These are phyloP conservation scores for Caenorhabditis sp. DNA, from an alignment of 2,888 invertebrate species.

Conservation along the genomic window DNA sequence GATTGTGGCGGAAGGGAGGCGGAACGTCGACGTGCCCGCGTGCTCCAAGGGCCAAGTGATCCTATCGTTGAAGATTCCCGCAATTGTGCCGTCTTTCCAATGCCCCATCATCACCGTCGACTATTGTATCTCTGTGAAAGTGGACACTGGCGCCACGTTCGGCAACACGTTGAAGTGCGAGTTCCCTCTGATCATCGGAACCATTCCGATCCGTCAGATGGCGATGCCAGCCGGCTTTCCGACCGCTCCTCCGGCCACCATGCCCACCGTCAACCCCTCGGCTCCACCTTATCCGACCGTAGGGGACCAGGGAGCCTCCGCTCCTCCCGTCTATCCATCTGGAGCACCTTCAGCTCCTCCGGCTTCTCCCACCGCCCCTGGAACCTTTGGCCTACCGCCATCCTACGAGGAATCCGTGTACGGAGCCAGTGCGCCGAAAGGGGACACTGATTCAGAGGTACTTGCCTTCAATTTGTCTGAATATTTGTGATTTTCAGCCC, in stretches of 20 bases:
- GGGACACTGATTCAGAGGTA: conserved; percentile 24
- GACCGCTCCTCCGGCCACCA: conserved; percentile 1
- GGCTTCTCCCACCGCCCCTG: background rate
- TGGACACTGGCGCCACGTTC: conserved; percentile 1
- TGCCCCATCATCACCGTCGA: conserved; percentile 60
- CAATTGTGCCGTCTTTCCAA: conserved; percentile 55
- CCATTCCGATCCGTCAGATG: conserved; percentile 30
- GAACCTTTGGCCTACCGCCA: conserved; percentile 24
- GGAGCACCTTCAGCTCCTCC: conserved; percentile 19
- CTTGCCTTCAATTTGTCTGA: background rate
- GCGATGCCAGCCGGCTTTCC: background rate
- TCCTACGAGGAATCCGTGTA: conserved; percentile 42
- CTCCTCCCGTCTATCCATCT: conserved; percentile 1
- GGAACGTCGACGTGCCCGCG: background rate
- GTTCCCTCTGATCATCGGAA: conserved; percentile 40
- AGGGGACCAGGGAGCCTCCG: background rate
- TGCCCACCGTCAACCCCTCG: conserved; percentile 19
- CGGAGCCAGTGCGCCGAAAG: conserved; percentile 18
- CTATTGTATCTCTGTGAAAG: conserved; percentile 27
- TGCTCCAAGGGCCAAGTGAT: background rate
- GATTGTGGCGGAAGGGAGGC: conserved; percentile 11
- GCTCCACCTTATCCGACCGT: conserved; percentile 26
- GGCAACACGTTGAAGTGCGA: conserved; percentile 29
- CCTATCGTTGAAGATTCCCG: conserved; percentile 44
- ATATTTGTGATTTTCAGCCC: conserved; percentile 26